Conservation (phyloP, 2,888 invertebrate species). For the Eurois occulta region DNA sequence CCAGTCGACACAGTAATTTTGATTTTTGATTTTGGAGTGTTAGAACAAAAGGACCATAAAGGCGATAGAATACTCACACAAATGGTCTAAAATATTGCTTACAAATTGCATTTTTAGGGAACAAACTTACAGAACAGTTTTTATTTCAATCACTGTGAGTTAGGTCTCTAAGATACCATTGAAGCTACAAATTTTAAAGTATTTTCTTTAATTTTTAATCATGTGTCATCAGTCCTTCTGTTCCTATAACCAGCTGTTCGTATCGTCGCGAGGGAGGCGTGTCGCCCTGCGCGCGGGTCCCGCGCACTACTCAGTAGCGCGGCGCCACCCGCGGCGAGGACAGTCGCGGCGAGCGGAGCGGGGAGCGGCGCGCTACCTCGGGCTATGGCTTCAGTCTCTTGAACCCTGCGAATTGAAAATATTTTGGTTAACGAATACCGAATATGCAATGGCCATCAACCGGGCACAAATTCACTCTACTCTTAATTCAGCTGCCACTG, state of each 20-base stretch:
- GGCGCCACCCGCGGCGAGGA: constrained; percentile 87
- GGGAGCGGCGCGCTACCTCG: constrained; percentile 74
- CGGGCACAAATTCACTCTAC: neutral
- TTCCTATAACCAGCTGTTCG: neutral
- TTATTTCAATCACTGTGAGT: neutral
- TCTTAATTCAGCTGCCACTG: neutral
- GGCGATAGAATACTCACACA: neutral
- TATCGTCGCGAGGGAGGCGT: accelerated
- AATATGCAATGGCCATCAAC: neutral
- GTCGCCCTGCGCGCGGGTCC: constrained; percentile 61
- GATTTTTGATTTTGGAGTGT: constrained; percentile 32
- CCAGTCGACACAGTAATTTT: neutral
- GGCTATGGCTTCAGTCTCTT: constrained; percentile 94
- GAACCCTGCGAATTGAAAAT: constrained; percentile 88
- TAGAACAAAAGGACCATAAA: constrained; percentile 12
- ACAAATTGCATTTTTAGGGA: neutral
- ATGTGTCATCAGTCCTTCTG: constrained; percentile 4
- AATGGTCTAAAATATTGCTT: constrained; percentile 4
- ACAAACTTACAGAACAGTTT: neutral
- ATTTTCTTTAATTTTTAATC: neutral
- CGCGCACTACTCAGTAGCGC: constrained; percentile 79
- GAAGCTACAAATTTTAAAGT: neutral
- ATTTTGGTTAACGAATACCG: neutral
- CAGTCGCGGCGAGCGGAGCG: constrained; percentile 81
- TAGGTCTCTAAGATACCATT: neutral